Percentiles rank a stretch among this genome's conserved stretches.
Evolutionary conservation across 2,113 vertebrate genomes (phyloP).

Genomic region (Xenopus borealis): DNA sequence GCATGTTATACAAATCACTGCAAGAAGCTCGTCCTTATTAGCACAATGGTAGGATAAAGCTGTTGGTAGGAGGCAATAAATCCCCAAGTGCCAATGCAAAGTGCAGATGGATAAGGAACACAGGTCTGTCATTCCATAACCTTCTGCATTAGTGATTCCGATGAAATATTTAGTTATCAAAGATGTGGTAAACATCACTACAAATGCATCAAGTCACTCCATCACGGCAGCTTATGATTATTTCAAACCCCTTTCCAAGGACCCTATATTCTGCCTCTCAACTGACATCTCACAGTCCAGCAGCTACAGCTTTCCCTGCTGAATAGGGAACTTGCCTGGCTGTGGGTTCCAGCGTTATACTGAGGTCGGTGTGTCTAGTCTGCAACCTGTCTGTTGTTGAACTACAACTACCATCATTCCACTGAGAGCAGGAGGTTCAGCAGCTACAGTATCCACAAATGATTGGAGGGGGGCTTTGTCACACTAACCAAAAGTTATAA

Average conservation of each 20-base stretch:
- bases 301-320: neutral
- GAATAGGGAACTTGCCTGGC: too few relatives aligned
- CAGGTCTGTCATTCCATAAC: conserved; percentile 41
- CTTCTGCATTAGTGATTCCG: conserved; percentile 55
- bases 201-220: conserved; percentile 65
- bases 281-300: conserved; percentile 34
- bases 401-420: too few relatives aligned
- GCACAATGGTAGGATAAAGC: neutral
- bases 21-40: too few relatives aligned
- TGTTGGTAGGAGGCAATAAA: neutral
- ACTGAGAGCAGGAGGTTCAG: too few relatives aligned
- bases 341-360: too few relatives aligned
- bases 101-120: neutral
- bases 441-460: too few relatives aligned
- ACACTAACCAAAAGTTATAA: too few relatives aligned
- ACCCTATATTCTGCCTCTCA: conserved; percentile 22
- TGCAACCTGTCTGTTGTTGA: too few relatives aligned
- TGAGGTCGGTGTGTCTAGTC: too few relatives aligned
- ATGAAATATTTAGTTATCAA: conserved; percentile 84
- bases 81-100: neutral
- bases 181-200: conserved; percentile 81
- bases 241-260: conserved; percentile 57
- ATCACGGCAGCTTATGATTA: conserved; percentile 60
- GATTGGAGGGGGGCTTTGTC: too few relatives aligned
- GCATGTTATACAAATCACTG: too few relatives aligned